These are phyloP conservation scores for Arizona elegans DNA, from an alignment of 2,113 vertebrate genomes.

Conservation along the genomic window DNA sequence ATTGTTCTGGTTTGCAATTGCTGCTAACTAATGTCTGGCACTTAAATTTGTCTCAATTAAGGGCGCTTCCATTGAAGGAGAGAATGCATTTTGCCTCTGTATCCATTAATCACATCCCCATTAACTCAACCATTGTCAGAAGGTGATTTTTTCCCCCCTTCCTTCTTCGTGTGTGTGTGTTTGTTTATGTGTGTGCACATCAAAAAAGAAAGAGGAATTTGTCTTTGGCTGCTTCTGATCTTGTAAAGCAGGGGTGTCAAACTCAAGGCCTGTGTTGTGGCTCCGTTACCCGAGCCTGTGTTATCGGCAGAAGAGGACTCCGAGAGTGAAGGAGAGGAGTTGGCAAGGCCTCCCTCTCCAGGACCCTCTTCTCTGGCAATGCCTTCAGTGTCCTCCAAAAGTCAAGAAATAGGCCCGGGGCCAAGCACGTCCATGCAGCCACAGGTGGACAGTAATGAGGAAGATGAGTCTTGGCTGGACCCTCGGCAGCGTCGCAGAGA, in stretches of 20 bases:
- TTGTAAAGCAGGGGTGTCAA: neutral
- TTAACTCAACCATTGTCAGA: slow-evolving; percentile 47
- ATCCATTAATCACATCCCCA: slow-evolving; percentile 53
- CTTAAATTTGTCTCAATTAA: slow-evolving; percentile 57
- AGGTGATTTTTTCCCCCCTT: neutral
- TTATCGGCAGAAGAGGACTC: too few relatives aligned
- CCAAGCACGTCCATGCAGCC: too few relatives aligned
- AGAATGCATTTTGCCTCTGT: slow-evolving; percentile 43
- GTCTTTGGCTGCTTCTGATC: neutral
- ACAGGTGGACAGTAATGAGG: too few relatives aligned
- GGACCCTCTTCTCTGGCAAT: too few relatives aligned
- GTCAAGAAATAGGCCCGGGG: too few relatives aligned
- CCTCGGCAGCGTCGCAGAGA: too few relatives aligned
- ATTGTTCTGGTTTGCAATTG: slow-evolving; percentile 44
- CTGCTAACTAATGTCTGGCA: slow-evolving; percentile 29
- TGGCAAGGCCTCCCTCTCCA: too few relatives aligned
- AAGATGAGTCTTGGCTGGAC: too few relatives aligned
- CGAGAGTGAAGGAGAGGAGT: too few relatives aligned
- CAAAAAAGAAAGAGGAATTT: slow-evolving; percentile 28
- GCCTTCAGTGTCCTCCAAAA: too few relatives aligned
- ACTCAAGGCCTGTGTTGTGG: too few relatives aligned
- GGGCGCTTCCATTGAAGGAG: slow-evolving; percentile 44
- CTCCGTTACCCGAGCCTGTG: too few relatives aligned
- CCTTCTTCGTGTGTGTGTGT: neutral
- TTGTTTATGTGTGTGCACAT: neutral